phyloP scores from a whole-genome alignment of 1,140 invertebrate species.

The Ostrea denselamellosa region DNA sequence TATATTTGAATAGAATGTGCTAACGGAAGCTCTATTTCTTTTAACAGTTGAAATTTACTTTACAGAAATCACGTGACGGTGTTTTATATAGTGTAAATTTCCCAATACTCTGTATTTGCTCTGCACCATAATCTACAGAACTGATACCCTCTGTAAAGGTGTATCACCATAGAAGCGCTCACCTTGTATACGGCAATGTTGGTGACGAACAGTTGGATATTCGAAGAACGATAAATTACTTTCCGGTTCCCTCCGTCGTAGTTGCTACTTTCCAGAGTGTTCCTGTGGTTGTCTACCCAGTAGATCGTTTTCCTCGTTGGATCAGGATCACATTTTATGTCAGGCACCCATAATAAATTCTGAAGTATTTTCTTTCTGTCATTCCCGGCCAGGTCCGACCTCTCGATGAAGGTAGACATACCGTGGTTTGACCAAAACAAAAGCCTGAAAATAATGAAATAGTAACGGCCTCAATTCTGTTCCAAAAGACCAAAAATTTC shows the following conservation, averaged over 20 bases:
- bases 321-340: constrained; percentile 20
- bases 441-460: not conserved
- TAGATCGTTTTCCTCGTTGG: not conserved
- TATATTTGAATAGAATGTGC: too few species aligned
- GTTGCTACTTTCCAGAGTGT: constrained; percentile 3
- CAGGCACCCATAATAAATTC: constrained; percentile 3
- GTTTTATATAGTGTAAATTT: too few species aligned
- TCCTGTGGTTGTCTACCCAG: constrained; percentile 23
- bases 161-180: not conserved
- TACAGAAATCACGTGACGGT: too few species aligned
- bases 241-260: not conserved
- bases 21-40: too few species aligned
- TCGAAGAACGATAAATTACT: not conserved
- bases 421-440: constrained; percentile 36
- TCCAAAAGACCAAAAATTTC: too few species aligned
- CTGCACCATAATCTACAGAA: too few species aligned
- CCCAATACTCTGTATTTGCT: too few species aligned
- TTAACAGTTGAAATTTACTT: too few species aligned
- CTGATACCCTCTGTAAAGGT: too few species aligned
- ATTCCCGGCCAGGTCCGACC: constrained; percentile 4
- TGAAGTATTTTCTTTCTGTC: constrained; percentile 24
- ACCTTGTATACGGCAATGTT: constrained; percentile 13
- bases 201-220: not conserved
- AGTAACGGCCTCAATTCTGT: not conserved
- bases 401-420: not conserved